Base-by-base conservation (phyloP, 2,113 vertebrate genomes). In the Oceanites oceanicus region DNA sequence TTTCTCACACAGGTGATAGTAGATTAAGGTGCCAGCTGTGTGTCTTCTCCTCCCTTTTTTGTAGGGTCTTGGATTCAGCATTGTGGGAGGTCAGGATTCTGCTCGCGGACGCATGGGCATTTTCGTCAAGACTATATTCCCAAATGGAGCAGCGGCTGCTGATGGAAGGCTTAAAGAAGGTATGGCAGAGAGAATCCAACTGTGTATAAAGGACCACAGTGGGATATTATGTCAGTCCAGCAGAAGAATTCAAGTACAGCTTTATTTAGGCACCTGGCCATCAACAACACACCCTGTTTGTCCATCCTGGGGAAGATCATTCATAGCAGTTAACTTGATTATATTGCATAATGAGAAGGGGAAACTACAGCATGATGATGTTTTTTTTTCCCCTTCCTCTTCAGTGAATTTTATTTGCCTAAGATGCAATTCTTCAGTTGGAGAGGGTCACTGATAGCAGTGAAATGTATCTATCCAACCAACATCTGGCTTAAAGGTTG, bases 101-200 rank as follows among this genome's bases (percentile, higher is more conserved):
- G 99, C 99, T 63, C 98, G 99, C 3, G 99, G 99, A 77, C 98
- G 99, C 85, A 99, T 99, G 99, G 99, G 99, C 21, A 99, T 99
- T 98, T 99, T 99, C 79, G 99, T 99, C 94, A 99, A 99, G 97
- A 99, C 99, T 7, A 99, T 99, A 97, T 99, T 99, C 87, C 98
- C 99, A 75, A 99, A 98, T 34, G 99, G 99, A 95, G 99, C 99
- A 42, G 99, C 99, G 0, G 99, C 99, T 50, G 99, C 99, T 72
- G 99, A 99, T 63, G 99, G 99, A 92, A 98, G 99, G 76, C 98
- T 99, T 53, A 99, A 99, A 97, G 99, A 99, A 98, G 99, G 99
- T 99, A 97, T 13, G 21, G 32, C 30, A 81, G 23, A 81, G 53
- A 70, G 45, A 86, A 62, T 76, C 36, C 44, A 79, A 23, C 18